Percentiles rank a stretch among this genome's conserved stretches.
Evolutionary conservation across 1,140 invertebrate species (phyloP).

Genomic region (Drosophila miranda): DNA sequence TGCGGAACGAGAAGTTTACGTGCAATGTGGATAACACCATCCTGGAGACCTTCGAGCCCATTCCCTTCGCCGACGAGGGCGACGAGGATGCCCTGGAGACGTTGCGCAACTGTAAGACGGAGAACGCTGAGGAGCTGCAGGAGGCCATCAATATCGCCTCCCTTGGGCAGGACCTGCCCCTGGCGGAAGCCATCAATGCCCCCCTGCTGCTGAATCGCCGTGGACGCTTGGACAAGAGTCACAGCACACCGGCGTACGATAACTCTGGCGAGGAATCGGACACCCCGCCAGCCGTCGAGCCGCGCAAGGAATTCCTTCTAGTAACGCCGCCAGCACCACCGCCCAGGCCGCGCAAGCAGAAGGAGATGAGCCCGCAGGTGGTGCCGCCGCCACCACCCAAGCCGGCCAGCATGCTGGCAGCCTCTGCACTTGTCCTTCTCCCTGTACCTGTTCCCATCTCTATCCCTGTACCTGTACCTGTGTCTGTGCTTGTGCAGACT

Average conservation of each 20-base stretch:
- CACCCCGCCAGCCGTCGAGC: slow-evolving; percentile 78
- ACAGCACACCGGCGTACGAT: slow-evolving; percentile 90
- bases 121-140: slow-evolving; percentile 55
- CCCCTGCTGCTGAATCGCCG: slow-evolving; percentile 75
- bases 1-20: slow-evolving; percentile 76
- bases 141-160: slow-evolving; percentile 60
- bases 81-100: slow-evolving; percentile 71
- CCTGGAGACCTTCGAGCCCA: slow-evolving; percentile 80
- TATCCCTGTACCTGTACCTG: slow-evolving; percentile 5
- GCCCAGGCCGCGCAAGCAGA: slow-evolving; percentile 71
- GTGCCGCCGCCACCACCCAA: slow-evolving; percentile 76
- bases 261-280: slow-evolving; percentile 83
- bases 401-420: slow-evolving; percentile 61
- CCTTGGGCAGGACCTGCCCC: slow-evolving; percentile 42
- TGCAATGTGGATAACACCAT: slow-evolving; percentile 82
- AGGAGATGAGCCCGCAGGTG: slow-evolving; percentile 49
- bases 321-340: slow-evolving; percentile 77
- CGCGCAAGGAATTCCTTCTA: slow-evolving; percentile 69
- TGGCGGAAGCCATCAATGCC: slow-evolving; percentile 79
- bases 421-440: not conserved
- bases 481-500: slow-evolving; percentile 5
- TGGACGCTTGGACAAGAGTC: slow-evolving; percentile 88
- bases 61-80: slow-evolving; percentile 79
- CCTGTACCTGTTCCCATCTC: slow-evolving; percentile 11
- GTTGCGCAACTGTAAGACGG: slow-evolving; percentile 61